Conservation (phyloP, 1,140 invertebrate species). For the Drosophila micromelanica region DNA sequence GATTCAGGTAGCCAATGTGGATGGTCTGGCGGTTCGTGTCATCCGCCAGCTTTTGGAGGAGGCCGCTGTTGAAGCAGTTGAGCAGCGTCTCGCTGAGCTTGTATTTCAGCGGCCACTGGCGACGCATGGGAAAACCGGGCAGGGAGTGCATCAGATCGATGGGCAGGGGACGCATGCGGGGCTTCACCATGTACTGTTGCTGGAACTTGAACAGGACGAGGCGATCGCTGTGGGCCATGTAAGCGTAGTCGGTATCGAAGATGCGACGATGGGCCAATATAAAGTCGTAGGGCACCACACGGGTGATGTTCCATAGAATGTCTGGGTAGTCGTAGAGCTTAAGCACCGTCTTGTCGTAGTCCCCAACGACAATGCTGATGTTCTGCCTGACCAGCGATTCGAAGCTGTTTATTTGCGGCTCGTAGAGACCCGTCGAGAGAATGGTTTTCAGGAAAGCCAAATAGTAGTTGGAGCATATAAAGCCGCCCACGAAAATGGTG, state of each 20-base stretch:
- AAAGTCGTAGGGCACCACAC: constrained; percentile 37
- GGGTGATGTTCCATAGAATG: constrained; percentile 36
- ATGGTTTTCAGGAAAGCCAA: constrained; percentile 46
- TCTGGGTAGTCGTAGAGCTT: constrained; percentile 31
- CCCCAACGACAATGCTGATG: constrained; percentile 41
- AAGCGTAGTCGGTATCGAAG: constrained; percentile 53
- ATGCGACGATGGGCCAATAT: constrained; percentile 32
- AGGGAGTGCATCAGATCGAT: constrained; percentile 45
- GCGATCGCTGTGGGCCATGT: constrained; percentile 45
- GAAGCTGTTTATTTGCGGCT: constrained; percentile 42
- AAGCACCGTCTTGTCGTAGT: constrained; percentile 40
- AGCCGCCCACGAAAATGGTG: constrained; percentile 34
- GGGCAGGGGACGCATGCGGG: constrained; percentile 37
- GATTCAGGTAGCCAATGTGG: constrained; percentile 37
- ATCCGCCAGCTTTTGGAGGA: constrained; percentile 40
- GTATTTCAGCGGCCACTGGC: constrained; percentile 48
- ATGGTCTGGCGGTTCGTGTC: constrained; percentile 47
- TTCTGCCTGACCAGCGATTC: constrained; percentile 44
- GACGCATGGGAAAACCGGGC: constrained; percentile 54
- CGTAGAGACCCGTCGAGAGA: constrained; percentile 53
- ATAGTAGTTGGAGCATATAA: constrained; percentile 53
- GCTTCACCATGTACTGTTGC: constrained; percentile 51
- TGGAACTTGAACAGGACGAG: constrained; percentile 40
- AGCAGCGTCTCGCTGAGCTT: constrained; percentile 50
- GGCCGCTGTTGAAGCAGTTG: constrained; percentile 43